Conservation (phyloP, 2,888 invertebrate species). For the Elegia similella region DNA sequence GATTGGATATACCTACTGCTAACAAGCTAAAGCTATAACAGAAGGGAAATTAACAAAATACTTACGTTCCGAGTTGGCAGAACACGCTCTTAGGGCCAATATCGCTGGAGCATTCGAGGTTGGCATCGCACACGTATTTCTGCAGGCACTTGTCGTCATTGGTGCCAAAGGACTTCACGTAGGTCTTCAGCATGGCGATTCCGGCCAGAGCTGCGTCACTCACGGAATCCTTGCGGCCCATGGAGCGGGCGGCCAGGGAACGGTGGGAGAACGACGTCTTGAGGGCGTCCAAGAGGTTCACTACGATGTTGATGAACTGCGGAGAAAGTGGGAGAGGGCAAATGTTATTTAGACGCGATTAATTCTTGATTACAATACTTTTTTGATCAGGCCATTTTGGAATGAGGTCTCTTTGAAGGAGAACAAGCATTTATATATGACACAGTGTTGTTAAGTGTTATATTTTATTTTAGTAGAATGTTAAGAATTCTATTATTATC, state of each 20-base stretch:
- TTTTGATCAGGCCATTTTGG: no score
- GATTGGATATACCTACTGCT: background rate
- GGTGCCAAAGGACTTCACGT: slow-evolving; percentile 89
- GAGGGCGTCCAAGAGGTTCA: slow-evolving; percentile 94
- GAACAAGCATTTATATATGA: no score
- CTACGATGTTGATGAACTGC: slow-evolving; percentile 95
- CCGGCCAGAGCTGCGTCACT: slow-evolving; percentile 95
- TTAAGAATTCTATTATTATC: background rate
- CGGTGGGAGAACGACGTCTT: slow-evolving; percentile 96
- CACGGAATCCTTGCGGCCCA: slow-evolving; percentile 93
- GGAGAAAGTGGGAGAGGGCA: slow-evolving; percentile 26
- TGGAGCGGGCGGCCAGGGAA: slow-evolving; percentile 90
- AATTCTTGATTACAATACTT: no score
- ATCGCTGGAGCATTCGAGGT: slow-evolving; percentile 91
- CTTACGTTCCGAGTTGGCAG: slow-evolving; percentile 97
- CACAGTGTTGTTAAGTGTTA: no score
- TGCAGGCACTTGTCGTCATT: slow-evolving; percentile 92
- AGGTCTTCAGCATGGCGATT: slow-evolving; percentile 94
- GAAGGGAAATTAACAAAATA: slow-evolving; percentile 34
- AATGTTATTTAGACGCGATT: background rate
- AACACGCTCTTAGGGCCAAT: slow-evolving; percentile 91
- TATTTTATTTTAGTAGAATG: no score
- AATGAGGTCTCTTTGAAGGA: no score
- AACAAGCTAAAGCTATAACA: background rate
- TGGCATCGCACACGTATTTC: slow-evolving; percentile 94